phyloP scores from a whole-genome alignment of 2,888 invertebrate species.

The Argyra leucocephala region DNA sequence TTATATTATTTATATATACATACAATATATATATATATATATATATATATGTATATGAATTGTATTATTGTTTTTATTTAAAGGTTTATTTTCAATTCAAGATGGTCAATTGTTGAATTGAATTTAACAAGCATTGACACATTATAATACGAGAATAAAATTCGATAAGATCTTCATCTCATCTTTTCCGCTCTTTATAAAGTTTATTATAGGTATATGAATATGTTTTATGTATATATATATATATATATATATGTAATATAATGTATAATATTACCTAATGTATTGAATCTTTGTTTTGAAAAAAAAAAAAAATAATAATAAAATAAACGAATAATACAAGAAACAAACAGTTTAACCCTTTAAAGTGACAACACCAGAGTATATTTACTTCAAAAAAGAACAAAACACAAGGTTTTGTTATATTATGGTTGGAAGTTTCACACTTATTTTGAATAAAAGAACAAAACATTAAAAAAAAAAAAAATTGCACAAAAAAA shows the following conservation, averaged over 20 bases:
- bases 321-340: no score
- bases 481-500: neutral
- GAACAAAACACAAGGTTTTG: neutral
- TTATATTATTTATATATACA: neutral
- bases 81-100: neutral
- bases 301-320: no score
- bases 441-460: neutral
- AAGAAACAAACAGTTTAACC: neutral
- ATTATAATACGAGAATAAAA: conserved; percentile 2
- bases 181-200: neutral
- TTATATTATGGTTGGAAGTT: neutral
- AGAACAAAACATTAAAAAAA: neutral
- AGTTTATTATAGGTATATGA: neutral
- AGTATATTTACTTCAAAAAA: conserved; percentile 1
- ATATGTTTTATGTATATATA: neutral
- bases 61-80: neutral
- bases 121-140: conserved; percentile 11
- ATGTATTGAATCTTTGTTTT: neutral
- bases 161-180: conserved; percentile 6
- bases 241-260: no score
- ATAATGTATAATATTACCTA: neutral
- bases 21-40: neutral
- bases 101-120: conserved; percentile 6
- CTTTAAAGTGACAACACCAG: conserved; percentile 6
- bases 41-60: neutral